Conservation (phyloP, 2,113 vertebrate genomes). For the Helogale parvula region DNA sequence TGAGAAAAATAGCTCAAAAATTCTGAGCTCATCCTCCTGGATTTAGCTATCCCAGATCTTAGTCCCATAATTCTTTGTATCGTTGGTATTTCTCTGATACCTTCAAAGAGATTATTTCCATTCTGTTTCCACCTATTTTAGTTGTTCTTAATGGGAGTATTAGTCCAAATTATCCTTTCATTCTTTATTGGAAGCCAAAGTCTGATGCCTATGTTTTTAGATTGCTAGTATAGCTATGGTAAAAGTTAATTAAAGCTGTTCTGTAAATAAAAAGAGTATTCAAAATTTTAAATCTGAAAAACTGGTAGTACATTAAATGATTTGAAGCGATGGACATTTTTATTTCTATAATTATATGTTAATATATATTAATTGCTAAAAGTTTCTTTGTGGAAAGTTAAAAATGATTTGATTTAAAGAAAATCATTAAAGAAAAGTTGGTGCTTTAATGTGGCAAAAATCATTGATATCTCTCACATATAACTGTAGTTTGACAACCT, state of each 20-base stretch:
- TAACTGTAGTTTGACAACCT: not conserved
- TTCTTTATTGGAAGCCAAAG: not conserved
- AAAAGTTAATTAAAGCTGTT: not conserved
- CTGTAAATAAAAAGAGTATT: not conserved
- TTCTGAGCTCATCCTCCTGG: not conserved
- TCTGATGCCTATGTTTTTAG: not conserved
- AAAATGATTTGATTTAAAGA: slow-evolving; percentile 2
- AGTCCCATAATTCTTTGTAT: not conserved
- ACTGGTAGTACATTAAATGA: not conserved
- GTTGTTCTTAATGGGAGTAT: not conserved
- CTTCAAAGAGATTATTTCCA: slow-evolving; percentile 22
- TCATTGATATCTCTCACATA: not conserved
- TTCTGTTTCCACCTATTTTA: not conserved
- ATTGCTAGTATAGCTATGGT: not conserved
- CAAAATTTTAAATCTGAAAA: slow-evolving; percentile 8
- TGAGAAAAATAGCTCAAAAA: not conserved
- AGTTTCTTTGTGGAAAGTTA: not conserved
- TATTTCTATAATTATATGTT: not conserved
- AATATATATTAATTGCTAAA: not conserved
- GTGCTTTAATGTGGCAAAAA: not conserved
- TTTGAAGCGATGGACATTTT: not conserved
- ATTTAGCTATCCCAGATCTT: not conserved
- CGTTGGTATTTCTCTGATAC: not conserved
- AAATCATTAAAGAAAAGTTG: not conserved
- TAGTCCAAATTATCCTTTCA: not conserved